Conservation (phyloP, 1,140 invertebrate species). For the Charaxes varanes region DNA sequence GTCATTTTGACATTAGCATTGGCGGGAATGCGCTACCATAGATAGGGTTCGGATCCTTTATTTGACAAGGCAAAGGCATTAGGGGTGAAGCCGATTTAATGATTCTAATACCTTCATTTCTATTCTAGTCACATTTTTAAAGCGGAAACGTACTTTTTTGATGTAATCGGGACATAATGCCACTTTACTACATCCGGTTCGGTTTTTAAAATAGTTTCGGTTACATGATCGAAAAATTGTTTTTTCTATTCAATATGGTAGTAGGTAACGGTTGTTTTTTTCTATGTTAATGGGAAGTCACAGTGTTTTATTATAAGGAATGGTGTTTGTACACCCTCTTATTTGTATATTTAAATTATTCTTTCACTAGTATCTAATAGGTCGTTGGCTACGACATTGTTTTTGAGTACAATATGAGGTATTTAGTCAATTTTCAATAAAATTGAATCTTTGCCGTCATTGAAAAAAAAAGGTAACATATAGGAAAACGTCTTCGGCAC, state of each 20-base stretch:
- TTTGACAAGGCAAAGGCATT: constrained; percentile 16
- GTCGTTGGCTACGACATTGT: too few relatives aligned
- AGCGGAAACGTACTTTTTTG: constrained; percentile 20
- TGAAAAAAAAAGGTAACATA: background rate
- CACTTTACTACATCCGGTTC: constrained; percentile 25
- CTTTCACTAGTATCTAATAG: too few relatives aligned
- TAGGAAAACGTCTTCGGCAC: background rate
- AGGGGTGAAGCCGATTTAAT: constrained; percentile 12
- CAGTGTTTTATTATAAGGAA: too few relatives aligned
- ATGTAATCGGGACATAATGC: constrained; percentile 17
- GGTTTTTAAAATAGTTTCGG: constrained; percentile 15
- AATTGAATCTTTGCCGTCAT: too few relatives aligned
- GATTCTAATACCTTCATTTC: constrained; percentile 23
- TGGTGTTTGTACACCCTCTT: too few relatives aligned
- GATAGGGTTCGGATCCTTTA: constrained; percentile 25
- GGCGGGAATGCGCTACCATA: constrained; percentile 18
- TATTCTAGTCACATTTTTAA: constrained; percentile 25
- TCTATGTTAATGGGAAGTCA: too few relatives aligned
- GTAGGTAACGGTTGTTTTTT: constrained; percentile 10
- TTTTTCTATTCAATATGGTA: background rate
- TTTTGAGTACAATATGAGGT: too few relatives aligned
- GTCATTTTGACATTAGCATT: constrained; percentile 25
- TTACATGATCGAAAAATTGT: background rate
- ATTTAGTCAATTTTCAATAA: too few relatives aligned
- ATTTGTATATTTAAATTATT: too few relatives aligned